Conservation (phyloP, 2,113 vertebrate species). For the Chaetops frenatus region DNA sequence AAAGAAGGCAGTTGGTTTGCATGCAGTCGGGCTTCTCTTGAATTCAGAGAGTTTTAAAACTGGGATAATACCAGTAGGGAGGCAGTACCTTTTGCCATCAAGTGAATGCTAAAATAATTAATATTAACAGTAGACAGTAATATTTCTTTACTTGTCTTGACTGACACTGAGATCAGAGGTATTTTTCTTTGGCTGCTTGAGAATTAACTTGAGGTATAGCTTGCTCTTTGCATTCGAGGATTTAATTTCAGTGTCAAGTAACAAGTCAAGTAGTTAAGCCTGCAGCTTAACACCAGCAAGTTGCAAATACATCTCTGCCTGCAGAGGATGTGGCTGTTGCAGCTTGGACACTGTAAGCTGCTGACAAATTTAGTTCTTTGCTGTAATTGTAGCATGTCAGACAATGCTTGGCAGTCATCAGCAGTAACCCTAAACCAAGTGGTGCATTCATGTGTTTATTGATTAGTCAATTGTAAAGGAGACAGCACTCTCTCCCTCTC, state of each 20-base stretch:
- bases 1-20: not conserved
- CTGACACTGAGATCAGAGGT: not conserved
- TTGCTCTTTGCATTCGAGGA: not conserved
- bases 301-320: not conserved
- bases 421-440: conserved; percentile 1
- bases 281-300: not conserved
- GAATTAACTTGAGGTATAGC: not conserved
- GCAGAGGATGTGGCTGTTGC: not conserved
- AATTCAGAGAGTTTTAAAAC: not conserved
- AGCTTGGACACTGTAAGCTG: not conserved
- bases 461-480: conserved; percentile 11
- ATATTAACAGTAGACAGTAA: not conserved
- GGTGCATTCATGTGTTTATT: not conserved
- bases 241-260: not conserved
- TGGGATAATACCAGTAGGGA: not conserved
- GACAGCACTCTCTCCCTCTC: not conserved
- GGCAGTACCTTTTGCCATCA: not conserved
- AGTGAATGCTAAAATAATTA: not conserved
- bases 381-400: not conserved
- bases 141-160: not conserved
- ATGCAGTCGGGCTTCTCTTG: not conserved
- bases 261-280: not conserved
- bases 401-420: not conserved
- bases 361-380: not conserved
- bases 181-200: not conserved